Percentiles rank a stretch among this genome's conserved stretches.
Conservation (phyloP, 2,797 vertebrate species). For the Hyperoplus lanceolatus region DNA sequence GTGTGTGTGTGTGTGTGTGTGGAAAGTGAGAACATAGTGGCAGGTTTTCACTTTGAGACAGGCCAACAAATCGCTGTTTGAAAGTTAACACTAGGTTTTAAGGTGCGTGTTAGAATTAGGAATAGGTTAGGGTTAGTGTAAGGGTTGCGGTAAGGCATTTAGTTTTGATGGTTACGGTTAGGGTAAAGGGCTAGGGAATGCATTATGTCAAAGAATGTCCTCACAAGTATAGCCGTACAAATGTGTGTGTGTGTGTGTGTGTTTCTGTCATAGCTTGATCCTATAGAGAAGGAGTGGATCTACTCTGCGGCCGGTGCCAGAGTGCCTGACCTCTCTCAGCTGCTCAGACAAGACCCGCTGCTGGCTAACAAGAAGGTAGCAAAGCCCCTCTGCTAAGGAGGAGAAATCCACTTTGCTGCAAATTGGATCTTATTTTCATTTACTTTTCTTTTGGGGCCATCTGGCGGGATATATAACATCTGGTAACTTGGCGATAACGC, state of each 20-base stretch:
- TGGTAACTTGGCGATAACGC: background rate
- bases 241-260: constrained; percentile 4
- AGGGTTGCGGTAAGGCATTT: too few species aligned
- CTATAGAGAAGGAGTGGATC: constrained; percentile 89
- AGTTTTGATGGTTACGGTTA: too few species aligned
- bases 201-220: too few species aligned
- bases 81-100: too few species aligned
- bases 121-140: too few species aligned
- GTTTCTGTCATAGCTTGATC: constrained; percentile 81
- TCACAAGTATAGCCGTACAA: too few species aligned
- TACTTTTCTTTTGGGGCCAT: background rate
- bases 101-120: too few species aligned
- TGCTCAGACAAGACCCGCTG: constrained; percentile 85
- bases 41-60: too few species aligned
- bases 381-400: background rate
- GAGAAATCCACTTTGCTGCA: background rate
- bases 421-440: background rate
- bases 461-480: background rate
- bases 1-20: too few species aligned
- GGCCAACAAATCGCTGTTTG: too few species aligned
- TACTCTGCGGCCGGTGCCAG: constrained; percentile 86
- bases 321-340: constrained; percentile 82
- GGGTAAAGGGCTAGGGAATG: too few species aligned
- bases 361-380: constrained; percentile 88
- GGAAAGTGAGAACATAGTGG: too few species aligned